A percentile compares a stretch with the other conserved stretches of the same genome.
Conservation (phyloP, 2,113 vertebrate genomes). For the Zosterops borbonicus region DNA sequence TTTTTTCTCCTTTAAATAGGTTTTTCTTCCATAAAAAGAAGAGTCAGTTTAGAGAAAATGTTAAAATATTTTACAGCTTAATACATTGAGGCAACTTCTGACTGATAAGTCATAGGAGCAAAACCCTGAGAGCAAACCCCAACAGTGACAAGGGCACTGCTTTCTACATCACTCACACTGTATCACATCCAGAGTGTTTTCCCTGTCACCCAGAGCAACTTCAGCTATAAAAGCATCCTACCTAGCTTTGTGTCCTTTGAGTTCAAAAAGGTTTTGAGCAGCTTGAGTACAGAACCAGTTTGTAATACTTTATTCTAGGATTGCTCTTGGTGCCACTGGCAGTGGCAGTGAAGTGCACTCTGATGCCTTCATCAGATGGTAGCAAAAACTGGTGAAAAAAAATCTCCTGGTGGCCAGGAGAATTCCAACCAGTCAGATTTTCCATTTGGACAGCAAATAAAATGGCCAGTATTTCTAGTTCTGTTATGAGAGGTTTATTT, state of each 20-base stretch:
- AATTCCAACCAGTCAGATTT: not conserved
- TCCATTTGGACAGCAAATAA: not conserved
- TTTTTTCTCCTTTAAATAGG: not conserved
- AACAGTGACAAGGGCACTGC: not conserved
- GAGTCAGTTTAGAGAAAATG: not conserved
- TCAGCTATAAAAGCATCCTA: not conserved
- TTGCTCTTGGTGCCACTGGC: not conserved
- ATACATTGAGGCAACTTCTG: not conserved
- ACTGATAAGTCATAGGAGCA: not conserved
- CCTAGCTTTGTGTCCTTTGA: not conserved
- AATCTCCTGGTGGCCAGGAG: not conserved
- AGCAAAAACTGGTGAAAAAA: not conserved
- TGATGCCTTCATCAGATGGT: not conserved
- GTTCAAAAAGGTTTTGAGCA: not conserved
- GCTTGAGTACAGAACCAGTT: not conserved
- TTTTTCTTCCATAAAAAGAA: not conserved
- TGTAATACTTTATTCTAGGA: not conserved
- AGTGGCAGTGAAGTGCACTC: not conserved
- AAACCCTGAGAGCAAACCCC: not conserved
- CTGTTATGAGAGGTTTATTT: not conserved
- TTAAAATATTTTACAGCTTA: not conserved
- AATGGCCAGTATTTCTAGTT: not conserved
- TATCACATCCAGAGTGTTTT: not conserved
- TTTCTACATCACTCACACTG: not conserved
- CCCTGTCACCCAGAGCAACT: not conserved